Evolutionary conservation across 1,140 invertebrate species (phyloP), one percentile per base, ranked within the genome.

Genomic region (Pantala flavescens): DNA sequence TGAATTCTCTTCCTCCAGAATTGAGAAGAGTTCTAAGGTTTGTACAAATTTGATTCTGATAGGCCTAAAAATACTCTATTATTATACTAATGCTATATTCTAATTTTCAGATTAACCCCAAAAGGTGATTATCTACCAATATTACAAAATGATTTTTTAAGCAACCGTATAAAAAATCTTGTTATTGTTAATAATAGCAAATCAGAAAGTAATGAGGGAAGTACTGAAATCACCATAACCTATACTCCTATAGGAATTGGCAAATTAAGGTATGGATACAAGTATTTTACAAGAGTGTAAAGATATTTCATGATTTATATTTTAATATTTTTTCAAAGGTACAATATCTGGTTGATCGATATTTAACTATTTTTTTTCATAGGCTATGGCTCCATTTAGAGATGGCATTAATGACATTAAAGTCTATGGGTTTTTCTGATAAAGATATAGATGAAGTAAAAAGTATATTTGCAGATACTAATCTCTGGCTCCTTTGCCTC

Each of bases 391-490:
- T 91, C 23, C 93, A 96, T 80, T 89, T 98, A 78, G 88, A 93
- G 78, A 84, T 89, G 24, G 90, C 94, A 3, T 88, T 98, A 77
- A 83, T 88, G 24, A 88, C 88, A 55, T 86, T 98, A 76, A 83
- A 88, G 21, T 78, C 82, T 43, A 84, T 95, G 36, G 97, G 97
- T 23, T 98, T 99, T 79, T 91, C 90, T 71, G 89, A 92, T 71
- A 97, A 97, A 83, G 97, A 99, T 84, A 85, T 96, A 70, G 97
- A 99, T 85, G 96, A 99, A 86, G 90, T 98, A 0, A 99, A 98
- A 84, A 91, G 92, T 72, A 93, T 98, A 79, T 98, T 98, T 85
- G 91, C 92, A 0, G 97, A 99, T 79, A 98, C 96, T 0, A 98
- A 98, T 83, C 84, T 98, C 14, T 95, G 95, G 82, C 86, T 99